phyloP scores from a whole-genome alignment of 2,797 vertebrate genomes.

The Takifugu ocellatus region DNA sequence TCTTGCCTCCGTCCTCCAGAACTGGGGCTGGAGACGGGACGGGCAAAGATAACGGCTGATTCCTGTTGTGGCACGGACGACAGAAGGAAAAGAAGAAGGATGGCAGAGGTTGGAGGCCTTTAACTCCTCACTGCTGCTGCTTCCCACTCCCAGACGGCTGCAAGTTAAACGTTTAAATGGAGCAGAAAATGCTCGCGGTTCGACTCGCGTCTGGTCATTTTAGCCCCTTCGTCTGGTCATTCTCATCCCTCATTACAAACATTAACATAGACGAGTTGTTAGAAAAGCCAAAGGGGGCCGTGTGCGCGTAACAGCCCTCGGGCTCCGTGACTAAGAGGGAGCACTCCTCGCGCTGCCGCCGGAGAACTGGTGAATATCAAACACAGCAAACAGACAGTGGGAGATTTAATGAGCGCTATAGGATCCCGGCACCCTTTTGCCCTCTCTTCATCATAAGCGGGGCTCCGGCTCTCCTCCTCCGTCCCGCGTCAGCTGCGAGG shows the following conservation, averaged over 20 bases:
- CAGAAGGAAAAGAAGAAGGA: constrained; percentile 24
- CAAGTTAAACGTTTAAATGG: constrained; percentile 50
- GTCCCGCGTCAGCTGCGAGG: constrained; percentile 56
- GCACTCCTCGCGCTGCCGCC: constrained; percentile 39
- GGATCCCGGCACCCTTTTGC: constrained; percentile 60
- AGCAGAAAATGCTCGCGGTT: constrained; percentile 29
- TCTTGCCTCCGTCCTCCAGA: constrained; percentile 86
- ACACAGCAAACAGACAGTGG: constrained; percentile 61
- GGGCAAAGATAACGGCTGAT: constrained; percentile 73
- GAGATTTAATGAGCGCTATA: constrained; percentile 73
- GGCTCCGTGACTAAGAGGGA: constrained; percentile 59
- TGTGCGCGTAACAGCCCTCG: constrained; percentile 37
- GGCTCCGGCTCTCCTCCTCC: constrained; percentile 53
- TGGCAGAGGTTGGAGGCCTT: constrained; percentile 41
- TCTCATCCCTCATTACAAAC: constrained; percentile 54
- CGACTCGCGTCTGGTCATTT: constrained; percentile 29
- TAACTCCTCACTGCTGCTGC: constrained; percentile 28
- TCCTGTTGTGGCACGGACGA: constrained; percentile 75
- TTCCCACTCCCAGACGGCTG: constrained; percentile 29
- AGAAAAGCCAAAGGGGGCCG: constrained; percentile 50
- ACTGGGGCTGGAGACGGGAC: constrained; percentile 55
- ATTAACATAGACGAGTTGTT: constrained; percentile 59
- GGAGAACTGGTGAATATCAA: constrained; percentile 55
- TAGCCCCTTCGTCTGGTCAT: constrained; percentile 1
- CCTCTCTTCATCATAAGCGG: constrained; percentile 66